Percentiles rank a stretch among this genome's conserved stretches.
phyloP scores from a whole-genome alignment of 1,140 invertebrate genomes.

The Nymphalis io region DNA sequence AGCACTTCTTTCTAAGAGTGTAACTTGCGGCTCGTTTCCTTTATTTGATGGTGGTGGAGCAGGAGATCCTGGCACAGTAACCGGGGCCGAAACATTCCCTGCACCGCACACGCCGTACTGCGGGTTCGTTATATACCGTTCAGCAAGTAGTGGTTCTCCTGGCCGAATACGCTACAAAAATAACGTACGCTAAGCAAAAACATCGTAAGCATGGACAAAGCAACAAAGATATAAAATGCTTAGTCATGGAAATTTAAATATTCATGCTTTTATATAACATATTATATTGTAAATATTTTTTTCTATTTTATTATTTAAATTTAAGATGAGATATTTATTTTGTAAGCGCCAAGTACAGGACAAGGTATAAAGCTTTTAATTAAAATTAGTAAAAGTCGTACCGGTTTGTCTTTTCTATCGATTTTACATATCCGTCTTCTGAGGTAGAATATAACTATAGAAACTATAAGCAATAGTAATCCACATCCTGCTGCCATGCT shows the following conservation, averaged over 20 bases:
- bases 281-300: no score
- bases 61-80: constrained; percentile 35
- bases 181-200: constrained; percentile 52
- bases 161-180: constrained; percentile 74
- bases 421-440: constrained; percentile 59
- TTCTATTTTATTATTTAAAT: no score
- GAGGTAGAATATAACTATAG: constrained; percentile 55
- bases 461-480: constrained; percentile 52
- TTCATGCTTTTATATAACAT: neutral
- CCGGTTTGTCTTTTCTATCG: constrained; percentile 70
- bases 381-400: constrained; percentile 44
- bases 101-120: constrained; percentile 84
- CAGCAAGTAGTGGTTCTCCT: constrained; percentile 83
- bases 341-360: neutral
- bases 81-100: constrained; percentile 42
- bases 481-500: constrained; percentile 48
- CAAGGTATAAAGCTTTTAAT: constrained; percentile 7
- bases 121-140: constrained; percentile 89
- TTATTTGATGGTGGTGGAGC: constrained; percentile 61
- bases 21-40: constrained; percentile 75
- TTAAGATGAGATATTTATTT: neutral
- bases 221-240: neutral
- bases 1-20: constrained; percentile 83
- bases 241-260: neutral
- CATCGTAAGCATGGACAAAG: constrained; percentile 38